Evolutionary conservation across 2,113 vertebrate genomes (phyloP).

Genomic region (Maccullochella peelii): DNA sequence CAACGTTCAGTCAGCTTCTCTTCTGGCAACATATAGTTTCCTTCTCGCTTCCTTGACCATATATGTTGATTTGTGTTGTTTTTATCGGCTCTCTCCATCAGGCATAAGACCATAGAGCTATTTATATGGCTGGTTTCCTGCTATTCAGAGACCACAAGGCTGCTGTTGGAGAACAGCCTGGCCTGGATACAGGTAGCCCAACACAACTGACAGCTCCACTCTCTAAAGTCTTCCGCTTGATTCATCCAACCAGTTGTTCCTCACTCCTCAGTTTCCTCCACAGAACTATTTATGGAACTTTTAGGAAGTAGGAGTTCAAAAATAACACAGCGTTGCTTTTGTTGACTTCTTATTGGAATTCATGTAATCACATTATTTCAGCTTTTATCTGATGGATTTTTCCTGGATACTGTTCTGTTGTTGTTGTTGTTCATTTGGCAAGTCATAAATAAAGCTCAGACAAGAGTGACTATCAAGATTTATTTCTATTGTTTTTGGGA

Average conservation of each 20-base stretch:
- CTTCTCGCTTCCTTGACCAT: neutral
- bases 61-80: constrained; percentile 51
- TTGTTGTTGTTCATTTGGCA: neutral
- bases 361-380: constrained; percentile 9
- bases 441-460: constrained; percentile 19
- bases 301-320: constrained; percentile 16
- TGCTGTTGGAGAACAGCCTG: constrained; percentile 45
- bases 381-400: neutral
- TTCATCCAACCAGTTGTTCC: constrained; percentile 14
- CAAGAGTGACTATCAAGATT: neutral
- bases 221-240: constrained; percentile 18
- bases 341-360: constrained; percentile 39
- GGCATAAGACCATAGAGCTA: constrained; percentile 19
- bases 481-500: neutral
- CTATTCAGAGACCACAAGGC: constrained; percentile 58
- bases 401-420: constrained; percentile 6
- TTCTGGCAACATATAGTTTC: neutral
- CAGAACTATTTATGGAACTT: constrained; percentile 39
- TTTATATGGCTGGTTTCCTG: constrained; percentile 74
- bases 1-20: neutral
- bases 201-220: constrained; percentile 62
- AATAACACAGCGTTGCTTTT: constrained; percentile 22
- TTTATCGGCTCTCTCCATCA: constrained; percentile 57
- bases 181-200: constrained; percentile 62
- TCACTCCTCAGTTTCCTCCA: constrained; percentile 31